Base-by-base conservation (phyloP, 2,888 invertebrate species). In the Ormyrus rosae region DNA sequence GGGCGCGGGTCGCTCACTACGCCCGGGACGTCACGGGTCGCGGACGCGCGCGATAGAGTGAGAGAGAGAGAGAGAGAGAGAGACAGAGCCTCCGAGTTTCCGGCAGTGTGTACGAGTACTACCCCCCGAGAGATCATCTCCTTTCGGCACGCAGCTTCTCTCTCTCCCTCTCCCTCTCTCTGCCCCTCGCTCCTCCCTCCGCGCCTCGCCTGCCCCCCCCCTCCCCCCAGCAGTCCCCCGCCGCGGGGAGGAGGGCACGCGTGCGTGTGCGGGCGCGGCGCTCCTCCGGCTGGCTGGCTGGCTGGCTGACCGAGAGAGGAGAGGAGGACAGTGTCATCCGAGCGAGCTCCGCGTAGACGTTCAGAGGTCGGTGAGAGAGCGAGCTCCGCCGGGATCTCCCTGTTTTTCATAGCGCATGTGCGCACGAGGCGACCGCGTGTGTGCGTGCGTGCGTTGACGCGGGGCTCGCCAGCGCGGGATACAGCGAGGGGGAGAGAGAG, bases 11-110 rank as follows among this genome's bases (percentile, higher is more conserved):
- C 88, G 89, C 88, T 89, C 89, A 89, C 89, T 88, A 88, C 90
- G 89, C 90, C 90, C 90, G 90, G 90, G 90, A 90, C 89, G 86
- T 86, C 85, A 87, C 86, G 86, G 87, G 85, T 86, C 86, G 87
- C 84, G 85, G 83, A 84, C 65, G 50, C 45, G 9, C 9, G 65
- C 13, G 46, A 9, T 4, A 11, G 67, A 53, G 6, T 11, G 67
- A 53, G 53, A 53, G 53, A 6, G 61, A 64, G 64, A 53, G 53
- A 6, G 61, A 64, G 64, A 13, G 13, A 50, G 48, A 10, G 50
- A 50, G 3, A 50, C 13, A 48, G 45, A 45, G 51, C n/a, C 51
- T 71, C 68, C 76, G 65, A 58, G 53, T 63, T 0, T 65, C 74
- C 50, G n/a, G 8, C 46, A 53, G 72, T 63, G 63, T 72, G 45